Conservation (phyloP, 2,888 invertebrate species). For the Bombylius discolor region DNA sequence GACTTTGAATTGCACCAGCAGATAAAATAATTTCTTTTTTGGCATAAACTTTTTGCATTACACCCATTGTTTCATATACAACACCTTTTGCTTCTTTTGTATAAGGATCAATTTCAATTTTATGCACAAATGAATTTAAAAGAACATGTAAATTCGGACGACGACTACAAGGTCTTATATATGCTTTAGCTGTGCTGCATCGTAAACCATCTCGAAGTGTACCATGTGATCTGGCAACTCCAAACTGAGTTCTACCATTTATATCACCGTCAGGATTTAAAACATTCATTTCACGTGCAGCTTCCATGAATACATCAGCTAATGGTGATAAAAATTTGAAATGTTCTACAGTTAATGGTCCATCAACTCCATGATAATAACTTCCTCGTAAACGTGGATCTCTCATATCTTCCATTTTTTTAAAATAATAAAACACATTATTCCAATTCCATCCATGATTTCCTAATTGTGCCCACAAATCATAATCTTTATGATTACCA, state of each 20-base stretch:
- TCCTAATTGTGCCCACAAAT: slow-evolving; percentile 67
- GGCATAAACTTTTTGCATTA: slow-evolving; percentile 43
- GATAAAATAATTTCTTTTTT: slow-evolving; percentile 70
- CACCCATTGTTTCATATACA: slow-evolving; percentile 40
- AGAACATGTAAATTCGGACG: slow-evolving; percentile 63
- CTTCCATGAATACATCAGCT: slow-evolving; percentile 52
- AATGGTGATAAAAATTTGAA: slow-evolving; percentile 59
- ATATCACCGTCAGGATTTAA: slow-evolving; percentile 52
- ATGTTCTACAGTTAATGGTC: slow-evolving; percentile 60
- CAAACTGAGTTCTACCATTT: slow-evolving; percentile 67
- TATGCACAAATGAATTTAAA: slow-evolving; percentile 52
- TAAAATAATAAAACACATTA: slow-evolving; percentile 62
- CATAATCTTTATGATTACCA: slow-evolving; percentile 73
- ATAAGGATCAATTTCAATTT: slow-evolving; percentile 48
- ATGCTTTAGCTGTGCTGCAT: slow-evolving; percentile 75
- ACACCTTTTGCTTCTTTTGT: slow-evolving; percentile 54
- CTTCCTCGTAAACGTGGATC: slow-evolving; percentile 47
- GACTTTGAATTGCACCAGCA: slow-evolving; percentile 72
- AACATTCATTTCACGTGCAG: slow-evolving; percentile 51
- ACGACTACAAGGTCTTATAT: slow-evolving; percentile 50
- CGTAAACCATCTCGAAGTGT: slow-evolving; percentile 65
- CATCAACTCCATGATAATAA: slow-evolving; percentile 55
- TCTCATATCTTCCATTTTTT: slow-evolving; percentile 64
- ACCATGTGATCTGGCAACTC: slow-evolving; percentile 63
- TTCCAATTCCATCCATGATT: slow-evolving; percentile 66